Conservation (phyloP, 2,888 invertebrate genomes). For the Temnothorax rugatulus region DNA sequence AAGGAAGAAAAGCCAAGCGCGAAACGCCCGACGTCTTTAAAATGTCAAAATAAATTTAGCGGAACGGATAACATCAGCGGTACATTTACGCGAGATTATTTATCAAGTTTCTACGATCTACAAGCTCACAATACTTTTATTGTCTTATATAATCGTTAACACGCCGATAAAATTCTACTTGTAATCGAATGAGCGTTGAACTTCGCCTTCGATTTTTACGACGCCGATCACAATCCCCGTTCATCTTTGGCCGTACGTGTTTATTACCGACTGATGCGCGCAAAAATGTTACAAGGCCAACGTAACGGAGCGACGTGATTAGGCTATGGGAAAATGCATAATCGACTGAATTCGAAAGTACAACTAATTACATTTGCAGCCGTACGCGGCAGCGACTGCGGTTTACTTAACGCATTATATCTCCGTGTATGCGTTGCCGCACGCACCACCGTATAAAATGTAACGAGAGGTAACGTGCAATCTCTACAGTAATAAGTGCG, state of each 20-base stretch:
- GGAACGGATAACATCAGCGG: neutral
- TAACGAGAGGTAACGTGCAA: slow-evolving; percentile 76
- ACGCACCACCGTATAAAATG: slow-evolving; percentile 61
- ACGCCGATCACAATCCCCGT: slow-evolving; percentile 7
- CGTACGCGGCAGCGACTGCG: slow-evolving; percentile 18
- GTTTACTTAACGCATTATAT: neutral
- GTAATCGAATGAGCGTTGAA: slow-evolving; percentile 20
- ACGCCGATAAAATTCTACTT: slow-evolving; percentile 16
- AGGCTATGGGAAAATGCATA: slow-evolving; percentile 46
- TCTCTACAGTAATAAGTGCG: slow-evolving; percentile 78
- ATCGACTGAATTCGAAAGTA: slow-evolving; percentile 69
- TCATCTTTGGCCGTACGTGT: neutral
- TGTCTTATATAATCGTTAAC: slow-evolving; percentile 1
- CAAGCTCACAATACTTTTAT: slow-evolving; percentile 14
- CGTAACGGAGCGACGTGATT: slow-evolving; percentile 15
- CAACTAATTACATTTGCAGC: slow-evolving; percentile 67
- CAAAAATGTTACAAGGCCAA: slow-evolving; percentile 42
- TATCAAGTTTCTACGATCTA: slow-evolving; percentile 1
- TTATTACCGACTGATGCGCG: neutral
- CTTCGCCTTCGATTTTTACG: slow-evolving; percentile 33
- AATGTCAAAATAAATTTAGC: slow-evolving; percentile 19
- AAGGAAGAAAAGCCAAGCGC: neutral
- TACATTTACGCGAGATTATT: neutral
- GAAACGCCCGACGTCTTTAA: neutral
- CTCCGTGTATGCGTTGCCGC: slow-evolving; percentile 12